Evolutionary conservation across 2,888 invertebrate genomes (phyloP).

Genomic region (Agrotis segetum): DNA sequence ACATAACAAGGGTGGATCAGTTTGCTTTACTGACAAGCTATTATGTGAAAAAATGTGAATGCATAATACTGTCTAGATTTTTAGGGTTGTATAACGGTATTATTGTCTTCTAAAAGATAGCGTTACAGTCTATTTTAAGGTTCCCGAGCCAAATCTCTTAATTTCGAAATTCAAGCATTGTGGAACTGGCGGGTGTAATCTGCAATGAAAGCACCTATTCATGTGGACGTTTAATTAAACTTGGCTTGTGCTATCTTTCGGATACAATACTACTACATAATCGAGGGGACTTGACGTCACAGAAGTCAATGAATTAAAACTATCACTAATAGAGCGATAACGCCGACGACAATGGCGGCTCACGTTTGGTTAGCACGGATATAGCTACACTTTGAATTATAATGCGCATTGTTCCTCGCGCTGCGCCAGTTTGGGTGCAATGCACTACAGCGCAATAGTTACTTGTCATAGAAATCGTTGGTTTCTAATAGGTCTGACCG

Average conservation of each 20-base stretch:
- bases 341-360: conserved; percentile 76
- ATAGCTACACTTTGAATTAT: conserved; percentile 89
- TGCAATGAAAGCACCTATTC: not conserved
- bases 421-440: conserved; percentile 85
- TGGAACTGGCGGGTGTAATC: not conserved
- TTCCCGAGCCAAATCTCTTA: not conserved
- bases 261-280: conserved; percentile 17
- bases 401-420: conserved; percentile 89
- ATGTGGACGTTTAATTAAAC: not conserved
- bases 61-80: not conserved
- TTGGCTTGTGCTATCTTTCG: conserved; percentile 9
- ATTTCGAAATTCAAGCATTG: not conserved
- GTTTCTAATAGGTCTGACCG: conserved; percentile 78
- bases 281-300: conserved; percentile 36
- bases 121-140: not conserved
- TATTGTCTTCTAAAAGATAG: not conserved
- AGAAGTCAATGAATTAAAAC: conserved; percentile 63
- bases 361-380: conserved; percentile 88
- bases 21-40: conserved; percentile 57
- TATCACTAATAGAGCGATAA: conserved; percentile 70
- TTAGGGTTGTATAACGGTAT: not conserved
- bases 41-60: conserved; percentile 51
- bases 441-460: conserved; percentile 86
- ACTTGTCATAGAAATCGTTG: conserved; percentile 87
- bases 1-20: conserved; percentile 61